A percentile compares a stretch with the other conserved stretches of the same genome.
phyloP scores from a whole-genome alignment of 2,797 vertebrate genomes.

The Leucoraja ocellata region DNA sequence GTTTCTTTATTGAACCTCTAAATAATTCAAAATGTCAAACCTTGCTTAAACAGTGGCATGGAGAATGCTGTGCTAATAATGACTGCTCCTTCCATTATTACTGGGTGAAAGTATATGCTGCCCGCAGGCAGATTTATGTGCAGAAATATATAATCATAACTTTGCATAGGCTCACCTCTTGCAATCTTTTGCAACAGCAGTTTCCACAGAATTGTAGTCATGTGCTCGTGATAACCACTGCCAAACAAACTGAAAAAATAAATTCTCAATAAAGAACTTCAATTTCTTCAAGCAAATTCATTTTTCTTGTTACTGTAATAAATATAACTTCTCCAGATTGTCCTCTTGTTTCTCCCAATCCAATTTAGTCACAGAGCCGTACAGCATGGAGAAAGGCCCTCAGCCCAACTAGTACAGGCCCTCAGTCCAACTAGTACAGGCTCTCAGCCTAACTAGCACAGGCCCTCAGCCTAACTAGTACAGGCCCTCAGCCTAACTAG shows the following conservation, averaged over 20 bases:
- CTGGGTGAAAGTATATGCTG: not conserved
- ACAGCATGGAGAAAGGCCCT: too few species aligned
- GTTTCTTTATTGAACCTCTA: not conserved
- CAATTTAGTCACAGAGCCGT: too few species aligned
- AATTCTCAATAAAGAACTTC: not conserved
- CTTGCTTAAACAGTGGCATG: not conserved
- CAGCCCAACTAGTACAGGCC: too few species aligned
- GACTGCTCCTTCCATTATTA: not conserved
- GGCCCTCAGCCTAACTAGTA: too few species aligned
- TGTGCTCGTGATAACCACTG: not conserved
- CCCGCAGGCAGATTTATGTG: not conserved
- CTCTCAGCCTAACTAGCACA: too few species aligned
- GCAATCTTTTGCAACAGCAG: not conserved
- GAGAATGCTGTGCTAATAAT: not conserved
- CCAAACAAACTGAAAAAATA: not conserved
- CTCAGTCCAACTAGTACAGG: too few species aligned
- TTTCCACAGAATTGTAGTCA: not conserved
- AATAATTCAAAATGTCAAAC: not conserved
- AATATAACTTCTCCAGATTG: not conserved
- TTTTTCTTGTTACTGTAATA: too few species aligned
- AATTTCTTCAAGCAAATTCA: not conserved
- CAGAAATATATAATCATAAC: not conserved
- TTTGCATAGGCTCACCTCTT: not conserved
- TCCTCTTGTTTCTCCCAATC: not conserved
- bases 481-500: too few species aligned